These are phyloP conservation scores for Acanthochromis polyacanthus DNA, from an alignment of 2,113 vertebrate species.

Conservation along the genomic window DNA sequence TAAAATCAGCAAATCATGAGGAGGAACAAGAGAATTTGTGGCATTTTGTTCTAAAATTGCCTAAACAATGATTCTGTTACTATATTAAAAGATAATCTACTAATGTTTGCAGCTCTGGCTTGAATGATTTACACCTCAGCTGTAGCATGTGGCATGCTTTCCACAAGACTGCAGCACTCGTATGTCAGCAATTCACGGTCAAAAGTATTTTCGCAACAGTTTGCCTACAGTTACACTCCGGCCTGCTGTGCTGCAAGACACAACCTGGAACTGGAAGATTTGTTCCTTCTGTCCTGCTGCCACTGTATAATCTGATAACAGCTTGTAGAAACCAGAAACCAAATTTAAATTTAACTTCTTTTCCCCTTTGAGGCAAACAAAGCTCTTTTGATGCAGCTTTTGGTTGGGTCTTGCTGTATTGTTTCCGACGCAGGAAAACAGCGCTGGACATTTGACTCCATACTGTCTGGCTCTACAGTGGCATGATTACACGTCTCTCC, in stretches of 20 bases:
- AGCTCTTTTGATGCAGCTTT: slow-evolving; percentile 41
- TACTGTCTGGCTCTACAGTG: slow-evolving; percentile 56
- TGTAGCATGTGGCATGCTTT: neutral
- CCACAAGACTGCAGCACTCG: neutral
- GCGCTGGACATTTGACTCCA: slow-evolving; percentile 50
- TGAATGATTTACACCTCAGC: slow-evolving; percentile 2
- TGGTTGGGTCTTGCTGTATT: slow-evolving; percentile 33
- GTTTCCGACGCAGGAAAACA: slow-evolving; percentile 28
- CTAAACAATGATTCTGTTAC: neutral
- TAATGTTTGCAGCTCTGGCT: neutral
- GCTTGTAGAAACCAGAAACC: slow-evolving; percentile 46
- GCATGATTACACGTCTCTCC: slow-evolving; percentile 67
- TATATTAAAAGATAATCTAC: neutral
- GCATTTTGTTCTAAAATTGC: neutral
- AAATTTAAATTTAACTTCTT: slow-evolving; percentile 58
- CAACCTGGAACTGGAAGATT: slow-evolving; percentile 36
- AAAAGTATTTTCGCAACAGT: slow-evolving; percentile 11
- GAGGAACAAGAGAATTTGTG: neutral
- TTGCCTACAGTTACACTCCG: slow-evolving; percentile 12
- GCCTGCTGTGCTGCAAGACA: slow-evolving; percentile 24
- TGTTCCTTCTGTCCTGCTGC: slow-evolving; percentile 5
- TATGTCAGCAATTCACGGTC: slow-evolving; percentile 4
- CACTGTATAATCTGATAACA: slow-evolving; percentile 18
- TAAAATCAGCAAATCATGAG: neutral
- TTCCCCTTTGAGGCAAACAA: slow-evolving; percentile 58